Conservation (phyloP, 2,113 vertebrate species). For the Atractosteus spatula region DNA sequence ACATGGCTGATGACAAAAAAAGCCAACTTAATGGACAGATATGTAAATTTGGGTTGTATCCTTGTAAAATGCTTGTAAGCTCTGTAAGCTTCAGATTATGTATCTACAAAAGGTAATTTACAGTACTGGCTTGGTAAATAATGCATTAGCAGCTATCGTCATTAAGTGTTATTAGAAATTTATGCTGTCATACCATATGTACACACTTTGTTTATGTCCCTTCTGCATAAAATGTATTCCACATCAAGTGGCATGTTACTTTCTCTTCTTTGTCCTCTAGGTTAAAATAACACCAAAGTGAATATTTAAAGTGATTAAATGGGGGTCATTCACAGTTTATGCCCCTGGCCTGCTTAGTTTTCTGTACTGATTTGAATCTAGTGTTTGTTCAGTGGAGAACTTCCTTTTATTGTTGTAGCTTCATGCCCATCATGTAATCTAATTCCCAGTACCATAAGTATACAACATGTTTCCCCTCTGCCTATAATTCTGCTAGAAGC, state of each 20-base stretch:
- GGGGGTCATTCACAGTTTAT: background rate
- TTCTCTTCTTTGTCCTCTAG: background rate
- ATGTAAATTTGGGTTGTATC: background rate
- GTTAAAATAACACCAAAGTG: too few relatives aligned
- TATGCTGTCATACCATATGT: background rate
- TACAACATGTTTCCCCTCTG: background rate
- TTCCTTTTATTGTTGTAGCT: conserved; percentile 2
- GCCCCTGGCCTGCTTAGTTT: background rate
- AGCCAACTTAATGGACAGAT: too few relatives aligned
- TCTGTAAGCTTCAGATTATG: background rate
- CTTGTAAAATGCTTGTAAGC: background rate
- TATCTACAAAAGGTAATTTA: too few relatives aligned
- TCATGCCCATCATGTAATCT: background rate
- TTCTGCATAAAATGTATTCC: background rate
- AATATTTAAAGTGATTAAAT: too few relatives aligned
- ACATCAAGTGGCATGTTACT: background rate
- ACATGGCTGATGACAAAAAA: background rate
- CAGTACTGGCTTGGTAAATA: background rate
- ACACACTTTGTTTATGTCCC: background rate
- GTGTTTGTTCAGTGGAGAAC: background rate
- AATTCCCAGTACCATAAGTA: background rate
- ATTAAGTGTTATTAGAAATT: conserved; percentile 12
- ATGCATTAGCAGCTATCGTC: background rate
- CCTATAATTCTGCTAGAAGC: conserved; percentile 7
- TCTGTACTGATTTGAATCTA: background rate